A percentile compares a stretch with the other conserved stretches of the same genome.
Evolutionary conservation across 2,797 vertebrate species (phyloP).

Genomic region (Odontamblyopus lacepedii): DNA sequence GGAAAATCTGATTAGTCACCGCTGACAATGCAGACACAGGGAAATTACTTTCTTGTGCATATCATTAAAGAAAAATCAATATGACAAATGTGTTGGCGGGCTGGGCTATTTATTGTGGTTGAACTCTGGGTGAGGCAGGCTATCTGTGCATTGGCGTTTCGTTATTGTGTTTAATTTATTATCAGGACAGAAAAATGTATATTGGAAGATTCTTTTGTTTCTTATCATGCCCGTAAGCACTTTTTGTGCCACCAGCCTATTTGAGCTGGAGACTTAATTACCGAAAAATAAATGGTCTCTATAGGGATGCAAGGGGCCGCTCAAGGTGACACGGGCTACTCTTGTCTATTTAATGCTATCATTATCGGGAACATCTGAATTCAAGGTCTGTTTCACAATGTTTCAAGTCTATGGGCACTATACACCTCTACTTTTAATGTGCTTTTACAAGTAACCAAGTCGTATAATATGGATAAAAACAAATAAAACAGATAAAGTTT

Average conservation of each 20-base stretch:
- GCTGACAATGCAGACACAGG: slow-evolving; percentile 81
- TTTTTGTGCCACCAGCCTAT: slow-evolving; percentile 29
- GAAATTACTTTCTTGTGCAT: slow-evolving; percentile 90
- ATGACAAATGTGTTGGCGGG: slow-evolving; percentile 77
- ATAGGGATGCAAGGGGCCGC: slow-evolving; percentile 52
- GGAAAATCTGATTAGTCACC: slow-evolving; percentile 85
- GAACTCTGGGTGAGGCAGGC: slow-evolving; percentile 62
- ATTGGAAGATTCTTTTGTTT: slow-evolving; percentile 31
- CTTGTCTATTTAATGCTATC: slow-evolving; percentile 60
- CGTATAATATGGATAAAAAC: not conserved
- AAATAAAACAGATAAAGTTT: not conserved
- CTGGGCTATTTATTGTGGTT: slow-evolving; percentile 78
- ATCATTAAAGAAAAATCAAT: slow-evolving; percentile 89
- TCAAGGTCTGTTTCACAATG: slow-evolving; percentile 24
- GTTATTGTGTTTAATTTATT: slow-evolving; percentile 71
- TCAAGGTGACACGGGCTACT: slow-evolving; percentile 64
- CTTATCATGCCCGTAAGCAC: slow-evolving; percentile 9
- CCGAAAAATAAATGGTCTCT: slow-evolving; percentile 62
- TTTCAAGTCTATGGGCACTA: slow-evolving; percentile 22
- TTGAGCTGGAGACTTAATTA: slow-evolving; percentile 62
- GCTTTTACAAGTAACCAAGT: slow-evolving; percentile 22
- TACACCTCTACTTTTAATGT: slow-evolving; percentile 11
- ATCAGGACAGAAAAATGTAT: slow-evolving; percentile 45
- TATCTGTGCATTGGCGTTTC: slow-evolving; percentile 54
- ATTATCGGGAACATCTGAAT: slow-evolving; percentile 62